Evolutionary conservation across 64 coral and sea anemone species (phyloP).

Genomic region (Porites lutea): DNA sequence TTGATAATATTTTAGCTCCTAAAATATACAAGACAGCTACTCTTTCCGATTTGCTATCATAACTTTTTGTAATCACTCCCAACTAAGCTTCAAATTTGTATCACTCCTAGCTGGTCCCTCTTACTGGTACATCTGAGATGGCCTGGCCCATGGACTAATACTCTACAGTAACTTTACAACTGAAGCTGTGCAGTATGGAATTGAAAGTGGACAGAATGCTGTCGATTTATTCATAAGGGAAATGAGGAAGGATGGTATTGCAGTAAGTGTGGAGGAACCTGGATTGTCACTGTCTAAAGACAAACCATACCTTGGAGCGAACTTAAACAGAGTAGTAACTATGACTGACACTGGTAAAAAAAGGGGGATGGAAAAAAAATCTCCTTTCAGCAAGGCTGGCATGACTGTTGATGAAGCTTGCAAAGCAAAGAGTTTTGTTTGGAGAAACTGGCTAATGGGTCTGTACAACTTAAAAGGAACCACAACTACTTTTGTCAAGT

Average conservation of each 20-base stretch:
- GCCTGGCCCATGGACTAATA: too few species aligned
- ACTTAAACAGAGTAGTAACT: conserved; percentile 70
- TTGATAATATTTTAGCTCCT: too few species aligned
- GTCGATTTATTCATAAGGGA: conserved; percentile 19
- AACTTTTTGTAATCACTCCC: too few species aligned
- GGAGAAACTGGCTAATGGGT: conserved; percentile 34
- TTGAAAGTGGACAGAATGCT: conserved; percentile 16
- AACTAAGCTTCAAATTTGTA: too few species aligned
- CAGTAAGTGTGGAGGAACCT: conserved; percentile 13
- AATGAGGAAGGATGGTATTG: conserved; percentile 4
- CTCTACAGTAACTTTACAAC: too few species aligned
- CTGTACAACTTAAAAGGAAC: conserved; percentile 48
- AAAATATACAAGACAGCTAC: too few species aligned
- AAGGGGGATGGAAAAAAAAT: conserved; percentile 72
- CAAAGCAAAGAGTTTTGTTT: conserved; percentile 52
- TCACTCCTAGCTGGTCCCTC: too few species aligned
- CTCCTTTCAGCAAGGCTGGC: conserved; percentile 72
- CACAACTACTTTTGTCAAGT: conserved; percentile 64
- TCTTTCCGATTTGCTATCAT: too few species aligned
- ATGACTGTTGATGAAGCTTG: conserved; percentile 68
- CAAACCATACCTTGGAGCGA: conserved; percentile 65
- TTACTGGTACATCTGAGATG: too few species aligned
- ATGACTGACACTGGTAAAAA: conserved; percentile 43
- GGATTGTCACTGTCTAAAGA: conserved; percentile 52
- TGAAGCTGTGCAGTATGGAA: conserved; percentile 2